These are phyloP conservation scores for Sphenodon punctatus DNA, from an alignment of 2,797 vertebrate species.

Conservation along the genomic window DNA sequence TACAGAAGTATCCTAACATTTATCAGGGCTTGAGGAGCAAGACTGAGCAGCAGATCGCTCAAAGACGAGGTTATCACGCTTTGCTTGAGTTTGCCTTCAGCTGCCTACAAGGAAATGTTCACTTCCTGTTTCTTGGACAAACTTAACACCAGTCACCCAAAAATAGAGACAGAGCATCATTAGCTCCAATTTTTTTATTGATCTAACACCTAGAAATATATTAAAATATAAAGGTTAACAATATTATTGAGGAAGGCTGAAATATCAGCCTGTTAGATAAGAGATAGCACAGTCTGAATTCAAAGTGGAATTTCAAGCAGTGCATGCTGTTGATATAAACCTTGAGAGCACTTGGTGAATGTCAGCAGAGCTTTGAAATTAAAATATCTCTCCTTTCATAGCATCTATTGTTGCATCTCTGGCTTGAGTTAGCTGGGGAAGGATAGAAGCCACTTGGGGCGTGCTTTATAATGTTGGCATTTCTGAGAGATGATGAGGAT, in stretches of 20 bases:
- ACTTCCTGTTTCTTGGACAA: conserved; percentile 44
- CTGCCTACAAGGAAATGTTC: conserved; percentile 50
- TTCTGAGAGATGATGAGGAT: conserved; percentile 23
- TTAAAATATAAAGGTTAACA: conserved; percentile 65
- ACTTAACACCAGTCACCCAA: conserved; percentile 54
- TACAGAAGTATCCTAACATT: neutral
- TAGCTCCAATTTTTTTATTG: conserved; percentile 24
- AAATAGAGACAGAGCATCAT: conserved; percentile 19
- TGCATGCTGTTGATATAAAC: conserved; percentile 58
- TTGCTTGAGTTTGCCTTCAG: neutral
- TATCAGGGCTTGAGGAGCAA: neutral
- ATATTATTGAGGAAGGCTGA: conserved; percentile 45
- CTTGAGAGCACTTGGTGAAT: conserved; percentile 62
- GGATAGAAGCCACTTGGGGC: conserved; percentile 55
- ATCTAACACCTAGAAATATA: conserved; percentile 49
- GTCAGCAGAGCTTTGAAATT: conserved; percentile 71
- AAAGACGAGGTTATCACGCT: neutral
- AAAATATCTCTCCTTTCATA: conserved; percentile 55
- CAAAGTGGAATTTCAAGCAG: conserved; percentile 43
- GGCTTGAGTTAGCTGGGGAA: conserved; percentile 44
- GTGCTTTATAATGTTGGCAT: conserved; percentile 43
- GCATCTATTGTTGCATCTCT: conserved; percentile 41
- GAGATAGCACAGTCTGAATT: conserved; percentile 43
- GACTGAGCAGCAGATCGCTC: neutral
- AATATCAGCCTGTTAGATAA: conserved; percentile 41